Conservation (phyloP, 2,888 invertebrate species). For the Caenorhabditis japonica region DNA sequence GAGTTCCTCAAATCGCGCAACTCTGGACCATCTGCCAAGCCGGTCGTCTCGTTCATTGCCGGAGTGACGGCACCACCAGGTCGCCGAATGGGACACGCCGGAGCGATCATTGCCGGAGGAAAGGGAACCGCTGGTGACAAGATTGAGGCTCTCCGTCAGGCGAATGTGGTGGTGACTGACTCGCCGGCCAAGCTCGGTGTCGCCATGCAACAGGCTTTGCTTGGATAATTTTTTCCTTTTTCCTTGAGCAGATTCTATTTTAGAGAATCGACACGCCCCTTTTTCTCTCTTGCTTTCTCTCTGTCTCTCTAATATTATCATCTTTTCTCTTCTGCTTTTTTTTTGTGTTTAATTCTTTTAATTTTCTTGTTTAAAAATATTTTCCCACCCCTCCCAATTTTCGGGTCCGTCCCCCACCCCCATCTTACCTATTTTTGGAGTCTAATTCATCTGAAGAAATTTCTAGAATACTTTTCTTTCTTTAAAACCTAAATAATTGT, state of each 20-base stretch:
- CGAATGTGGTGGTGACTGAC: constrained; percentile 68
- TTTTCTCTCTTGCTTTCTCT: too few relatives aligned
- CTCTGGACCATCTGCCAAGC: constrained; percentile 84
- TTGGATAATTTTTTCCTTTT: constrained; percentile 12
- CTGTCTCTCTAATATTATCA: too few relatives aligned
- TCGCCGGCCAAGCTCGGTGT: constrained; percentile 65
- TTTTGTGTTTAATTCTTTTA: too few relatives aligned
- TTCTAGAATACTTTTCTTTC: too few relatives aligned
- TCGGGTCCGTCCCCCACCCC: too few relatives aligned
- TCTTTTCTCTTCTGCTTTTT: too few relatives aligned
- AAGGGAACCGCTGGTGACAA: constrained; percentile 68
- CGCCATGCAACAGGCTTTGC: constrained; percentile 53
- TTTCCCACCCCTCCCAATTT: too few relatives aligned
- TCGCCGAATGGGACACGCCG: constrained; percentile 66
- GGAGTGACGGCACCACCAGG: constrained; percentile 90
- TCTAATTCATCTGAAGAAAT: too few relatives aligned
- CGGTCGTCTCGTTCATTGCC: constrained; percentile 98
- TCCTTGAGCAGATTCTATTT: not conserved
- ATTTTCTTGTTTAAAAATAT: too few relatives aligned
- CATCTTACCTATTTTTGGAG: too few relatives aligned
- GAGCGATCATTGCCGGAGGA: constrained; percentile 69
- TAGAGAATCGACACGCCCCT: not conserved
- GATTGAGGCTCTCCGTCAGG: constrained; percentile 65
- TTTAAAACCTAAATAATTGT: too few relatives aligned
- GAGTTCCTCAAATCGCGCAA: constrained; percentile 84